Percentiles rank a stretch among this genome's conserved stretches.
Evolutionary conservation across 2,888 invertebrate genomes (phyloP).

Genomic region (Blera fallax): DNA sequence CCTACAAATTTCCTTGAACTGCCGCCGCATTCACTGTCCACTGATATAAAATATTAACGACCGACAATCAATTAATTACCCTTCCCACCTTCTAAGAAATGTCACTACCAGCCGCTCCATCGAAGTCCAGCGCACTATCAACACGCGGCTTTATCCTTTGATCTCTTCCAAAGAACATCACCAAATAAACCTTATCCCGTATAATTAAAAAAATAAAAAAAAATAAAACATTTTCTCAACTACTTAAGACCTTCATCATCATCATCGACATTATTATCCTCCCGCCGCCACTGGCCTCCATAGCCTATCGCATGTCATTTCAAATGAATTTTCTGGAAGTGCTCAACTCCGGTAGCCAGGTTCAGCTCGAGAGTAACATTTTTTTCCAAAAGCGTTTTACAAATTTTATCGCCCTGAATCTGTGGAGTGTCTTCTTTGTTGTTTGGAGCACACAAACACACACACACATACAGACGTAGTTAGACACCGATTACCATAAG

Average conservation of each 20-base stretch:
- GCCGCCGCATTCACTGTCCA: not conserved
- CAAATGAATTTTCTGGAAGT: conserved; percentile 31
- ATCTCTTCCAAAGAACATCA: conserved; percentile 2
- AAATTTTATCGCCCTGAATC: conserved; percentile 52
- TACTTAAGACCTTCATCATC: conserved; percentile 32
- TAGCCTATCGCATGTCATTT: conserved; percentile 40
- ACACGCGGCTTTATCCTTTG: conserved; percentile 16
- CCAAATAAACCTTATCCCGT: conserved; percentile 7
- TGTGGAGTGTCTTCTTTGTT: conserved; percentile 33
- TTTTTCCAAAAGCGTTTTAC: conserved; percentile 44
- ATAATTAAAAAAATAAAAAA: conserved; percentile 41
- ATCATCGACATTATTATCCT: conserved; percentile 13
- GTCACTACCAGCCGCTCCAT: conserved; percentile 10
- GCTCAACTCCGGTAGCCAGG: conserved; percentile 63
- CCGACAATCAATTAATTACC: conserved; percentile 49
- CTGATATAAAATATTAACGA: conserved; percentile 13
- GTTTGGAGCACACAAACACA: too few relatives aligned
- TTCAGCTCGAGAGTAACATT: not conserved
- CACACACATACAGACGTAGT: too few relatives aligned
- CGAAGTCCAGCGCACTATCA: not conserved
- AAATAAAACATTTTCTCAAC: conserved; percentile 15
- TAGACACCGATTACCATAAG: conserved; percentile 36
- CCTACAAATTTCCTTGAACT: not conserved
- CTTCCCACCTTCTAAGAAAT: conserved; percentile 50
- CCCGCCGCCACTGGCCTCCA: not conserved